Base-by-base conservation (phyloP, 2,797 vertebrate genomes). In the Crypturellus tataupa region DNA sequence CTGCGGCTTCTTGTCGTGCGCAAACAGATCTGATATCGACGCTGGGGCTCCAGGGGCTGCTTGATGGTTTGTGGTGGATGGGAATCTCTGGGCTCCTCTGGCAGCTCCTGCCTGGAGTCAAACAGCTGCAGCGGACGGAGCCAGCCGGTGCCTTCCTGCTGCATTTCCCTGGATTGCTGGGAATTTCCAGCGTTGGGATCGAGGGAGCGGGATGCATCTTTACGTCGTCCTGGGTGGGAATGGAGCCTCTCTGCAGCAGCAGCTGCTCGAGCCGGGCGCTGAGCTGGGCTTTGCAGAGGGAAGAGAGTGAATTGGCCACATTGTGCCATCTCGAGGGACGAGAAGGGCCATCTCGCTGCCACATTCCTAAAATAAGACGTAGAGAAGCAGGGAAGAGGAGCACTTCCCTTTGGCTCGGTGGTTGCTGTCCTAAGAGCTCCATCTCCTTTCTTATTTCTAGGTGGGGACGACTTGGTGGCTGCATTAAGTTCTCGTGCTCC, bases 161-260 rank as follows among this genome's bases (percentile, higher is more conserved):
- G 56, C 1, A 0, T 39, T 40, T 90, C 81, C 84, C 56, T 60
- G 79, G 71, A 47, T 92, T 35, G 1, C 39, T 0, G 67, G 87
- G 6, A 44, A 24, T n/a, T 80, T 94, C 73, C 85, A 85, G 68
- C 62, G 89, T 1, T 23, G 77, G 88, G 89, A 93, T 77, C 77
- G 79, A 86, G 93, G 93, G 49, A 49, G 16, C 47, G 9, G 4
- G 35, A 85, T 2, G 80, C 70, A 51, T 44, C 77, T n/a, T 56
- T n/a, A n/a, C 77, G n/a, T 4, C 47, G 69, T 35, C 2, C 77
- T 91, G 80, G 58, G 62, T 64, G 55, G 25, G 42, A 68, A 3
- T 9, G 58, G 58, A 46, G 70, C 39, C 19, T 51, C 39, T 59
- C 59, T 2, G 2, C 33, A 9, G 10, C 47, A 24, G 47, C 47